Percentiles rank a stretch among this genome's conserved stretches.
phyloP scores from a whole-genome alignment of 2,797 vertebrate genomes.

The Sebastes baramenuke region DNA sequence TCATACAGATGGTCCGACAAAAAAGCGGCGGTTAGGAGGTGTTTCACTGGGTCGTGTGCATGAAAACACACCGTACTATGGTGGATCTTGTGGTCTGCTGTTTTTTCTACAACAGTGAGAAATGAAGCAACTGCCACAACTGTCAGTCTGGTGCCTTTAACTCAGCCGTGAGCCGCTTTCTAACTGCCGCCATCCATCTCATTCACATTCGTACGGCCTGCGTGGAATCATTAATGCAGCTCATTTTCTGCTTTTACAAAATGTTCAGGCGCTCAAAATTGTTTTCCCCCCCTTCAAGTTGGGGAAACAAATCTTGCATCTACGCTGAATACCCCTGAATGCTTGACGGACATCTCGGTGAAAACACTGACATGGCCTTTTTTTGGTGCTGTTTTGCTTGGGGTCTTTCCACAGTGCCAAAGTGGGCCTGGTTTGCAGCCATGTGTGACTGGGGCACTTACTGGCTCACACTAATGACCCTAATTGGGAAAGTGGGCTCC shows the following conservation, averaged over 20 bases:
- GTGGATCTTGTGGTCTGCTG: constrained; percentile 56
- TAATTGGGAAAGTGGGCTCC: constrained; percentile 84
- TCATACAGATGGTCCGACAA: constrained; percentile 72
- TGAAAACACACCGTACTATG: constrained; percentile 36
- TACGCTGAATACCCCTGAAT: constrained; percentile 17
- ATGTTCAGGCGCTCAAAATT: not conserved
- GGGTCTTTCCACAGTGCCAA: constrained; percentile 67
- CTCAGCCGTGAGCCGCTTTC: constrained; percentile 25
- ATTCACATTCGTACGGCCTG: constrained; percentile 13
- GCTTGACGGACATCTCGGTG: constrained; percentile 52
- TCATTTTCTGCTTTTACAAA: constrained; percentile 15
- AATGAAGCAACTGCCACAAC: constrained; percentile 78
- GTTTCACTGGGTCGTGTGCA: constrained; percentile 22
- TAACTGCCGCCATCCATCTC: constrained; percentile 20
- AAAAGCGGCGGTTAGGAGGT: constrained; percentile 73
- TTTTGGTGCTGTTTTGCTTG: constrained; percentile 59
- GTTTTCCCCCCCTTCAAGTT: not conserved
- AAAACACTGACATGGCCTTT: constrained; percentile 42
- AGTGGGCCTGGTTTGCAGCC: constrained; percentile 74
- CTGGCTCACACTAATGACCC: constrained; percentile 76
- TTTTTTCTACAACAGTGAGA: constrained; percentile 34
- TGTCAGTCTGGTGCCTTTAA: constrained; percentile 61
- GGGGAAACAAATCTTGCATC: constrained; percentile 25
- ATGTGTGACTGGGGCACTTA: constrained; percentile 81
- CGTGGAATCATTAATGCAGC: constrained; percentile 1